phyloP scores from a whole-genome alignment of 2,797 vertebrate species.

The Enteromius radiatus region DNA sequence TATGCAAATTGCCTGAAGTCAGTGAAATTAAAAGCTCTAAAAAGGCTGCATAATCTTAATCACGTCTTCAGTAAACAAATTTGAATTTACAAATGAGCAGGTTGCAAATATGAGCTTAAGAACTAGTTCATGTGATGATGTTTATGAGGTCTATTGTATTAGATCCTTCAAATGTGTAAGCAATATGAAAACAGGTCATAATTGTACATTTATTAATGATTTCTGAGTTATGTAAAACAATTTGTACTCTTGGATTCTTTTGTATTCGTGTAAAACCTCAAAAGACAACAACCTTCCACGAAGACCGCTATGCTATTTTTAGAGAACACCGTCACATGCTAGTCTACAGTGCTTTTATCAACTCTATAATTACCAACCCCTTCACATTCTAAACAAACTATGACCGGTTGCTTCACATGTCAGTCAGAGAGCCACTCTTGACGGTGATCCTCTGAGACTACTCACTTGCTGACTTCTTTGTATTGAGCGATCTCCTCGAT shows the following conservation, averaged over 20 bases:
- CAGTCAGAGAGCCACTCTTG: not conserved
- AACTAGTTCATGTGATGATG: not conserved
- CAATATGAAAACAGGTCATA: not conserved
- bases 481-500: conserved; percentile 99
- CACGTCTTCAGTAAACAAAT: not conserved
- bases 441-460: conserved; percentile 47
- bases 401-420: not conserved
- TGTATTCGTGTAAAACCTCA: not conserved
- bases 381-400: not conserved
- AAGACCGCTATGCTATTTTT: not conserved
- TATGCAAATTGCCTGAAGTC: not conserved
- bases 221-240: not conserved
- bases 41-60: not conserved
- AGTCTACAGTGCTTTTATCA: not conserved
- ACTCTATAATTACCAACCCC: not conserved
- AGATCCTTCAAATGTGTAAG: not conserved
- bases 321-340: not conserved
- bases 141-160: not conserved
- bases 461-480: conserved; percentile 99
- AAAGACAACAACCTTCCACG: not conserved
- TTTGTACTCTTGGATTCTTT: not conserved
- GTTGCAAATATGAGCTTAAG: not conserved
- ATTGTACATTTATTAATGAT: not conserved
- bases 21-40: not conserved
- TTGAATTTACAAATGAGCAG: not conserved